Conservation (phyloP, 2,888 invertebrate species). For the Caenorhabditis macrosperma region DNA sequence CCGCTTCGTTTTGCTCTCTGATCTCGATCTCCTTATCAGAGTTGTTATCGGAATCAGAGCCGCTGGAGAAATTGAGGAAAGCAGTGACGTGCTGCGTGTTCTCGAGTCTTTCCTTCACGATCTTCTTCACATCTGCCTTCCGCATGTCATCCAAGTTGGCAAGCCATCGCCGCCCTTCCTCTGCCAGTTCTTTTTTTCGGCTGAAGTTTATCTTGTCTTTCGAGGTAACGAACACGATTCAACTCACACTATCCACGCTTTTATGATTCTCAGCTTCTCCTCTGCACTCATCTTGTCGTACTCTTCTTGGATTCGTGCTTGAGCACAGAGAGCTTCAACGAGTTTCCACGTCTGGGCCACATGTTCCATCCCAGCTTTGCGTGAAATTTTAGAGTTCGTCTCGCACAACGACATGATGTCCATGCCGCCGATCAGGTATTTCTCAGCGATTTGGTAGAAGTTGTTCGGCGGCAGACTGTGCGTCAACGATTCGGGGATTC, state of each 20-base stretch:
- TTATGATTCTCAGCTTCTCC: conserved; percentile 25
- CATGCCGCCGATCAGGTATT: conserved; percentile 30
- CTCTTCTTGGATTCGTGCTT: conserved; percentile 49
- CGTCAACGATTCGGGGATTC: conserved; percentile 43
- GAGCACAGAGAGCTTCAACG: conserved; percentile 49
- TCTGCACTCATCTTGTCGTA: conserved; percentile 15
- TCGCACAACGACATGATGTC: conserved; percentile 37
- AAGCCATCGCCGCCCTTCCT: conserved; percentile 39
- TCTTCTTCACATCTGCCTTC: conserved; percentile 30
- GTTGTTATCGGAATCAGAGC: conserved; percentile 30
- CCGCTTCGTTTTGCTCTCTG: not conserved
- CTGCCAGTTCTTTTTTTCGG: conserved; percentile 40
- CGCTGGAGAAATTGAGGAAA: conserved; percentile 31
- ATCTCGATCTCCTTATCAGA: conserved; percentile 10
- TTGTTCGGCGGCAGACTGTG: conserved; percentile 32
- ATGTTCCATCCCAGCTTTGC: conserved; percentile 38
- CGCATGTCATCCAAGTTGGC: conserved; percentile 30
- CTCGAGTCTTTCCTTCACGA: conserved; percentile 30
- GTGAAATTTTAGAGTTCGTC: conserved; percentile 58
- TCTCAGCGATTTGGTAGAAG: conserved; percentile 48
- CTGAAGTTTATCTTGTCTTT: conserved; percentile 10
- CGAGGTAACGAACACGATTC: not conserved
- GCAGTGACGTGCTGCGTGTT: conserved; percentile 47
- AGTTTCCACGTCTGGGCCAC: conserved; percentile 60
- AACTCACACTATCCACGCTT: conserved; percentile 48